Evolutionary conservation across 2,888 invertebrate species (phyloP), one percentile per base, ranked within the genome.

Genomic region (Sturmia bella): DNA sequence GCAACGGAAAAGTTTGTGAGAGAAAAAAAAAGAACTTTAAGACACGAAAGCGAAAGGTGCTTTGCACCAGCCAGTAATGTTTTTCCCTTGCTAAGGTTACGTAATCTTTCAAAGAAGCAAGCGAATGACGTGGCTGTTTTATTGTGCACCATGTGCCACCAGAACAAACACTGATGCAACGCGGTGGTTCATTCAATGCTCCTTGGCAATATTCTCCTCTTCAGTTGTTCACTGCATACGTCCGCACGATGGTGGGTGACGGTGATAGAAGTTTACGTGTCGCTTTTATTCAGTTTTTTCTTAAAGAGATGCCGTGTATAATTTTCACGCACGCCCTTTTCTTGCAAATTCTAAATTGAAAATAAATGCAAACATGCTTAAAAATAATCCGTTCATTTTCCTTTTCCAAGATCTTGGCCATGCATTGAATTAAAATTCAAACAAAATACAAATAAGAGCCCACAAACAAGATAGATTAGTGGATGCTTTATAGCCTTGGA

Each of bases 311-410:
- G 75, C 86, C 87, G 86, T 88, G 86, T 85, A 78, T 85, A 84
- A 86, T 87, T 86, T 87, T 87, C 86, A 88, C 87, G 88, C 87
- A 88, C 88, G 87, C 87, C 87, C 86, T 85, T 87, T 82, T 84
- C 79, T 84, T 84, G 82, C 83, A 83, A 83, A 83, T 83, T 59
- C 77, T 81, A 83, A 83, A 83, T 74, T 79, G 83, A 80, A 83
- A 80, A 68, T 70, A 83, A 73, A 77, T 76, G 76, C 76, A 77
- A 80, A 80, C 77, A 80, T 64, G 76, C 11, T 64, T 69, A 13
- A 41, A 64, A 27, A 32, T 63, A 45, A 69, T 56, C 43, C 37
- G 39, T 56, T 63, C 52, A 9, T 73, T 66, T 19, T 43, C 32
- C 3, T n/a, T 56, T 70, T 11, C 17, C n/a, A 68, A 69, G 45